phyloP scores from a whole-genome alignment of 1,140 invertebrate genomes.

The Drosophila bocqueti region DNA sequence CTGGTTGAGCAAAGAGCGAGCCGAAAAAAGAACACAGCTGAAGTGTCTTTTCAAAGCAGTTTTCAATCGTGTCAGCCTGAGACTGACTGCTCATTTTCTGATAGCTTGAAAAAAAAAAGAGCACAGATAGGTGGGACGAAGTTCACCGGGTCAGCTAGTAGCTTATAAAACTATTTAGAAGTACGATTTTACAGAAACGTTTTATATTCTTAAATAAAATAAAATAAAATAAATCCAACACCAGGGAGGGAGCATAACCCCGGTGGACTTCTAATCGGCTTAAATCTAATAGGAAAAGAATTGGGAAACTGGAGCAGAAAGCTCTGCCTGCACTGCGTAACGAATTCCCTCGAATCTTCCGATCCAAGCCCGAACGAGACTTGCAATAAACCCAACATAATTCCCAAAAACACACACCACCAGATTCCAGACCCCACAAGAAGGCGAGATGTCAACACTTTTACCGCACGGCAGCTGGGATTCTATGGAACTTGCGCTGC shows the following conservation, averaged over 20 bases:
- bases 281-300: conserved; percentile 30
- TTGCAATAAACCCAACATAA: conserved; percentile 66
- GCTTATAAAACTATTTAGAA: not conserved
- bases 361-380: conserved; percentile 15
- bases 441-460: conserved; percentile 71
- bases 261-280: conserved; percentile 53
- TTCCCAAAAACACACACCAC: conserved; percentile 55
- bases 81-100: too few relatives aligned
- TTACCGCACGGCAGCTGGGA: conserved; percentile 52
- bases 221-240: not conserved
- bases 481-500: conserved; percentile 69
- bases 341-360: conserved; percentile 22
- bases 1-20: too few relatives aligned
- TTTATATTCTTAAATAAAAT: not conserved
- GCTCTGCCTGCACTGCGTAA: conserved; percentile 33
- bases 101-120: too few relatives aligned
- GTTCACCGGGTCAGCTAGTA: too few relatives aligned
- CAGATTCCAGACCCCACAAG: conserved; percentile 64
- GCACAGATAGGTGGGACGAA: too few relatives aligned
- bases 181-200: not conserved
- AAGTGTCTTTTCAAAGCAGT: too few relatives aligned
- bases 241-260: not conserved
- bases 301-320: conserved; percentile 50
- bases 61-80: too few relatives aligned
- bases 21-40: too few relatives aligned